Evolutionary conservation across 2,888 invertebrate genomes (phyloP).

Genomic region (Chrysodeixis includens): DNA sequence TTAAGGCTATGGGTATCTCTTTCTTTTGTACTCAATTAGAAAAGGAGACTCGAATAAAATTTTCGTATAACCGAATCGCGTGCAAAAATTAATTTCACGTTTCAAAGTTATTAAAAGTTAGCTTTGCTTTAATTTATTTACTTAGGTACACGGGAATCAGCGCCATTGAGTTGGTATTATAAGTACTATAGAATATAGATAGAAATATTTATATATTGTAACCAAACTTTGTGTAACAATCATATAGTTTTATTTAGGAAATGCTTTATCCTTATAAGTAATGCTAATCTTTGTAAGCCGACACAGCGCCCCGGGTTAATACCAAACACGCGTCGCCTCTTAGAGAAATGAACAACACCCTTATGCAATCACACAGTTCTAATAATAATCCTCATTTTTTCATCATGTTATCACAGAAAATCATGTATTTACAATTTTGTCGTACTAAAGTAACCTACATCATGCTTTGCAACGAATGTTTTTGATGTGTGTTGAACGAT

Average conservation of each 20-base stretch:
- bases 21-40: no score
- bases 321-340: conserved; percentile 76
- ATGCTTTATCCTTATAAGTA: conserved; percentile 22
- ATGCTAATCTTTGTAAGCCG: conserved; percentile 38
- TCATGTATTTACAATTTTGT: conserved; percentile 90
- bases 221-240: conserved; percentile 35
- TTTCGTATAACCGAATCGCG: no score
- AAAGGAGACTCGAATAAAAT: no score
- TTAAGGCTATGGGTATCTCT: no score
- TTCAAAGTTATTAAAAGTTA: no score
- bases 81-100: no score
- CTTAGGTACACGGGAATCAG: no score
- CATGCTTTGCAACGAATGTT: conserved; percentile 82
- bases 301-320: conserved; percentile 54
- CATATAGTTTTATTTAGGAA: conserved; percentile 5
- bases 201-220: conserved; percentile 38
- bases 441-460: conserved; percentile 85
- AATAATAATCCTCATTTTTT: conserved; percentile 85
- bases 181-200: conserved; percentile 25
- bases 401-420: conserved; percentile 90
- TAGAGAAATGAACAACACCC: conserved; percentile 83
- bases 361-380: conserved; percentile 89
- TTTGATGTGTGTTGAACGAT: conserved; percentile 75
- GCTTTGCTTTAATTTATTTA: no score
- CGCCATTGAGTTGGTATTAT: not conserved